Conservation (phyloP, 1,140 invertebrate species). For the Euschistus heros region DNA sequence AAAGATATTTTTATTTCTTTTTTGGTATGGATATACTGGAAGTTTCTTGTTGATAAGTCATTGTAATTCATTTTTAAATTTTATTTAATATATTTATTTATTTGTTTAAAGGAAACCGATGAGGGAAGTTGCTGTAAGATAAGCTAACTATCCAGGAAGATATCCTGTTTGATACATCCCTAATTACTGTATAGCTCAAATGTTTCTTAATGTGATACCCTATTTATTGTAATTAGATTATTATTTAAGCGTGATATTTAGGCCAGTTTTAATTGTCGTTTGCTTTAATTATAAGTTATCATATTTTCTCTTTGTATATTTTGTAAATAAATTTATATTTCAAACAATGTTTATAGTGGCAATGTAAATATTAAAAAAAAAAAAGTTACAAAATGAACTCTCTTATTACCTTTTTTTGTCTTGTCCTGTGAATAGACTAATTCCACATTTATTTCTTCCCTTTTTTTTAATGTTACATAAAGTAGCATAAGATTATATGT, state of each 20-base stretch:
- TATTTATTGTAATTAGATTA: conserved; percentile 5
- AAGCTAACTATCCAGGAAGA: not conserved
- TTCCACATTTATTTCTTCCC: no score
- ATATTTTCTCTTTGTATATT: conserved; percentile 4
- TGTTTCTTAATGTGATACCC: not conserved
- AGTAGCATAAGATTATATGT: no score
- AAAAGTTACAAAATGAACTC: no score
- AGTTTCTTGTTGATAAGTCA: no score
- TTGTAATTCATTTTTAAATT: no score
- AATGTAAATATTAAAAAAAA: no score
- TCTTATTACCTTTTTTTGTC: no score
- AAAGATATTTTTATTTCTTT: not conserved
- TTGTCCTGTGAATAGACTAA: no score
- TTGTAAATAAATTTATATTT: conserved; percentile 10
- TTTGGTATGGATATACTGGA: no score
- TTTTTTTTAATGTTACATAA: no score
- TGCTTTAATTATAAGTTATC: conserved; percentile 3
- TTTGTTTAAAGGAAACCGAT: conserved; percentile 2
- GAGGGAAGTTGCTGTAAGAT: not conserved
- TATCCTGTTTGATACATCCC: not conserved
- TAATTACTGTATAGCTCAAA: not conserved
- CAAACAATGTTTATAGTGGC: not conserved
- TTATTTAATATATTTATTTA: not conserved
- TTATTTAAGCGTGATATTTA: conserved; percentile 5
- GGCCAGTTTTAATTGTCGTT: not conserved